A percentile compares a stretch with the other conserved stretches of the same genome.
phyloP scores from a whole-genome alignment of 2,888 invertebrate species.

The Polydrusus tereticollis region DNA sequence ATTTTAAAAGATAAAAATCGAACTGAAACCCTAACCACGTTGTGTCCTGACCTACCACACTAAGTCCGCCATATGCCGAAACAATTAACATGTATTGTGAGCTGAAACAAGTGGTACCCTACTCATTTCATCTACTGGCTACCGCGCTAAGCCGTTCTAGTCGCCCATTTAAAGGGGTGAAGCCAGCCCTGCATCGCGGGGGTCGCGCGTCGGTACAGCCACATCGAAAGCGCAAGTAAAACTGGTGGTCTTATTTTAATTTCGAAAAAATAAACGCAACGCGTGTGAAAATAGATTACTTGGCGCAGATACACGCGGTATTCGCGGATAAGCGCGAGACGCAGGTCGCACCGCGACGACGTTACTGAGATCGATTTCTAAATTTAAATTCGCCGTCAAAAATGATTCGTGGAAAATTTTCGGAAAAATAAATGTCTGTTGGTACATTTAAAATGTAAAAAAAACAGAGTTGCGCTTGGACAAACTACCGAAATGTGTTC shows the following conservation, averaged over 20 bases:
- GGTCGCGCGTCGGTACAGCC: conserved; percentile 38
- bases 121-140: not conserved
- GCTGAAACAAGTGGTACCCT: not conserved
- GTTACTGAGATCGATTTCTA: conserved; percentile 18
- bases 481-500: too few species aligned
- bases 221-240: conserved; percentile 38
- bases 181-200: conserved; percentile 44
- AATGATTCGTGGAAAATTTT: not conserved
- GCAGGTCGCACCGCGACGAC: not conserved
- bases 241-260: conserved; percentile 27
- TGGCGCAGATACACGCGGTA: conserved; percentile 13
- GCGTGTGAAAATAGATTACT: conserved; percentile 3
- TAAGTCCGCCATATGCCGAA: not conserved
- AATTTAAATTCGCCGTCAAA: not conserved
- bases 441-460: too few species aligned
- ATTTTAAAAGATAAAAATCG: not conserved
- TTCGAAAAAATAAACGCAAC: conserved; percentile 13
- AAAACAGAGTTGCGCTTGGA: too few species aligned
- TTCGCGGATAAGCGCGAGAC: conserved; percentile 12
- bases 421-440: conserved; percentile 7
- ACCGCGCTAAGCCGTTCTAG: not conserved
- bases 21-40: conserved; percentile 1
- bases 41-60: conserved; percentile 27
- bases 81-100: not conserved
- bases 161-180: conserved; percentile 25